phyloP scores from a whole-genome alignment of 2,113 vertebrate species.

The Gadus chalcogrammus region DNA sequence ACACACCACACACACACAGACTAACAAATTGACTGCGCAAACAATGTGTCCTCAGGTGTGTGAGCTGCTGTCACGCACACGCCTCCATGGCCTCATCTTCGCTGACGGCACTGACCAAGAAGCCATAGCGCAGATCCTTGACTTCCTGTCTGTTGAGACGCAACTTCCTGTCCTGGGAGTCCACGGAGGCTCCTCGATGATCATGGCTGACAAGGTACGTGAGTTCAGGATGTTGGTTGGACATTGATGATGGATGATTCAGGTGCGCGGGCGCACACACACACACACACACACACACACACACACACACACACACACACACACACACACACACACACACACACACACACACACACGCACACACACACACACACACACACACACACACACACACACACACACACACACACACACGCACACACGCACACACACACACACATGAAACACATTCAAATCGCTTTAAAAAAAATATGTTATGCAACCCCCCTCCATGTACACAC shows the following conservation, averaged over 20 bases:
- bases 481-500: neutral
- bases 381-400: too few species aligned
- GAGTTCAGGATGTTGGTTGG: neutral
- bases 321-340: neutral
- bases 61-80: constrained; percentile 90
- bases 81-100: constrained; percentile 94
- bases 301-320: neutral
- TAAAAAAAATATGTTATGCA: too few species aligned
- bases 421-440: neutral
- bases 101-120: constrained; percentile 96
- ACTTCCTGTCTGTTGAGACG: constrained; percentile 98
- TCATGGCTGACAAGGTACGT: constrained; percentile 98
- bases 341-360: too few species aligned
- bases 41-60: constrained; percentile 77
- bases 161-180: constrained; percentile 94
- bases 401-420: too few species aligned
- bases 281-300: neutral
- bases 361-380: neutral
- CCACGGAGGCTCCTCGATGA: constrained; percentile 96
- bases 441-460: neutral
- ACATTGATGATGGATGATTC: neutral
- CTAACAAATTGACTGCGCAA: constrained; percentile 15
- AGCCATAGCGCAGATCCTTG: constrained; percentile 96
- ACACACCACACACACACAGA: constrained; percentile 11
- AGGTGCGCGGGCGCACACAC: neutral